Evolutionary conservation across 2,113 vertebrate species (phyloP).

Genomic region (Recurvirostra avosetta): DNA sequence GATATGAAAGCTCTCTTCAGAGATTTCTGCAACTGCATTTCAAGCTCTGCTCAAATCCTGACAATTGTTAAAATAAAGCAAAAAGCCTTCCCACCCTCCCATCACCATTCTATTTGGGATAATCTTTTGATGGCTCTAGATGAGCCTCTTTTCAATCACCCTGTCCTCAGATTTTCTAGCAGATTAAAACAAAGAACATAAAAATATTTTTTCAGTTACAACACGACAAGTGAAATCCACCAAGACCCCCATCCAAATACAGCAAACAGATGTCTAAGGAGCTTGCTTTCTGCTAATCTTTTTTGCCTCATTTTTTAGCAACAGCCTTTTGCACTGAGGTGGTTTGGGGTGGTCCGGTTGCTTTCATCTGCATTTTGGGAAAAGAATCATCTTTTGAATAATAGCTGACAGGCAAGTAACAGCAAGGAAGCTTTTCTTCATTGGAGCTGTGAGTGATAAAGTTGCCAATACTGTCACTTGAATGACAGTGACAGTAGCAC

Average conservation of each 20-base stretch:
- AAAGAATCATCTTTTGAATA: neutral
- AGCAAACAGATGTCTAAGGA: neutral
- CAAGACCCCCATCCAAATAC: neutral
- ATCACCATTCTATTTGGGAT: neutral
- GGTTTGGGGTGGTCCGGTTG: neutral
- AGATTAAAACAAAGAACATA: neutral
- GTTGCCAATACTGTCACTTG: neutral
- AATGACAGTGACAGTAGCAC: neutral
- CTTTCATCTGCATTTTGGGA: neutral
- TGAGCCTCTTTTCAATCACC: conserved; percentile 24
- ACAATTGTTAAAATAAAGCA: neutral
- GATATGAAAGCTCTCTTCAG: neutral
- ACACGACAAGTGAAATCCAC: neutral
- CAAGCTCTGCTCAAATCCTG: neutral
- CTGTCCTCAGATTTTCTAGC: neutral
- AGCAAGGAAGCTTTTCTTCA: neutral
- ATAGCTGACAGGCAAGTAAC: neutral
- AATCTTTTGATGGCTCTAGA: neutral
- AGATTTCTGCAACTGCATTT: neutral
- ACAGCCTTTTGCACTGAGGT: neutral
- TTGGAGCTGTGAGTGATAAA: neutral
- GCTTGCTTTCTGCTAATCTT: neutral
- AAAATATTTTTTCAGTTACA: neutral
- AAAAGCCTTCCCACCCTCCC: neutral
- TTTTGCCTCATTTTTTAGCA: neutral